Evolutionary conservation across 2,113 vertebrate genomes (phyloP).

Genomic region (Naja naja): DNA sequence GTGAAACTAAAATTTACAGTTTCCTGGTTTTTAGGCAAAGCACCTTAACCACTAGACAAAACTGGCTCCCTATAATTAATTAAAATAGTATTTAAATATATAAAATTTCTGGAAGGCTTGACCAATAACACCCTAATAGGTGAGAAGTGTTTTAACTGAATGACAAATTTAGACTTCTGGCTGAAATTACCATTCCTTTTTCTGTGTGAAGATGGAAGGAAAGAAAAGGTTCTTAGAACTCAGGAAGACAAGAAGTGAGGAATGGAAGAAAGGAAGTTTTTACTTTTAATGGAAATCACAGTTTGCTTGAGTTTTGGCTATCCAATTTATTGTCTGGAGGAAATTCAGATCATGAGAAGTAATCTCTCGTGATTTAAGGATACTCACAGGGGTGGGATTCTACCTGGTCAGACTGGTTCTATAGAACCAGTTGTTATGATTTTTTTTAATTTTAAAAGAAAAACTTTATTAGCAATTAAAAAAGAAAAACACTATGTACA

Average conservation of each 20-base stretch:
- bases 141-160: background rate
- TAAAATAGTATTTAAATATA: background rate
- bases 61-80: background rate
- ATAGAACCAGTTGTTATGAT: too few species aligned
- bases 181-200: background rate
- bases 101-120: background rate
- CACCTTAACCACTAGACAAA: background rate
- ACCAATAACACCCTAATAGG: background rate
- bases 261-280: background rate
- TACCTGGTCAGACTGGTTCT: too few species aligned
- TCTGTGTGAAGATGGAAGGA: background rate
- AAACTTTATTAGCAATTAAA: too few species aligned
- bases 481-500: too few species aligned
- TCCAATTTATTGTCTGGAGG: background rate
- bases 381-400: too few species aligned
- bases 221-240: background rate
- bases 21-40: background rate
- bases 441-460: too few species aligned
- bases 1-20: background rate
- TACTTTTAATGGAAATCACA: background rate
- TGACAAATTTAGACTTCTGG: background rate
- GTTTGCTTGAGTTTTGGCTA: background rate
- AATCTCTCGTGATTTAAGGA: background rate
- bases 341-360: background rate
- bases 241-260: background rate